Percentiles rank a stretch among this genome's conserved stretches.
These are phyloP conservation scores for Sinocyclocheilus grahami DNA, from an alignment of 2,113 vertebrate genomes.

Conservation along the genomic window DNA sequence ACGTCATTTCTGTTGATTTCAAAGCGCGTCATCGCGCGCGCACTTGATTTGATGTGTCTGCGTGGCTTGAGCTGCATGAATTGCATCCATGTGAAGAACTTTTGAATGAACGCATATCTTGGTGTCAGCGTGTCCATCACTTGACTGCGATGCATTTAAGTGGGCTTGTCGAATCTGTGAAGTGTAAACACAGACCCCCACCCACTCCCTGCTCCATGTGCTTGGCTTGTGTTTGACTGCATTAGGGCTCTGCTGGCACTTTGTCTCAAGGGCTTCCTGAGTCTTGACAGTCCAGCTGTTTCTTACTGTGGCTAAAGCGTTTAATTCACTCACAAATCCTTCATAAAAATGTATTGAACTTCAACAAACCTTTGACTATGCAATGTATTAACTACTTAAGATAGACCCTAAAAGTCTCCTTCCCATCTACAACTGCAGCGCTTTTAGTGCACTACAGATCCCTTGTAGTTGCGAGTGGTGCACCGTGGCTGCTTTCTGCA, in stretches of 20 bases:
- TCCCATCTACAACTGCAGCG: not conserved
- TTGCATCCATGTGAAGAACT: conserved; percentile 29
- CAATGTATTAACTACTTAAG: not conserved
- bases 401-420: not conserved
- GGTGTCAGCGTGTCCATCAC: not conserved
- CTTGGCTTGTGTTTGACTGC: conserved; percentile 45
- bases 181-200: conserved; percentile 40
- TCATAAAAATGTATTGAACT: not conserved
- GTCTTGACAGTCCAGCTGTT: conserved; percentile 20
- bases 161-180: conserved; percentile 29
- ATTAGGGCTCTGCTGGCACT: conserved; percentile 27
- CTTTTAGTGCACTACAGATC: conserved; percentile 4
- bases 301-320: not conserved
- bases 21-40: conserved; percentile 28
- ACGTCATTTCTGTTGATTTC: conserved; percentile 41
- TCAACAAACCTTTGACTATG: not conserved
- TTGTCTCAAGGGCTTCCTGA: conserved; percentile 2
- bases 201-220: conserved; percentile 26
- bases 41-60: conserved; percentile 33
- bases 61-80: conserved; percentile 36
- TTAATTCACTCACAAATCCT: not conserved
- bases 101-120: not conserved
- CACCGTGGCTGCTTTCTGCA: conserved; percentile 23
- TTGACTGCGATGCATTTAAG: conserved; percentile 5
- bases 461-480: conserved; percentile 17